Percentiles rank a stretch among this genome's conserved stretches.
Evolutionary conservation across 2,888 invertebrate genomes (phyloP).

Genomic region (Drosophila hamatofila): DNA sequence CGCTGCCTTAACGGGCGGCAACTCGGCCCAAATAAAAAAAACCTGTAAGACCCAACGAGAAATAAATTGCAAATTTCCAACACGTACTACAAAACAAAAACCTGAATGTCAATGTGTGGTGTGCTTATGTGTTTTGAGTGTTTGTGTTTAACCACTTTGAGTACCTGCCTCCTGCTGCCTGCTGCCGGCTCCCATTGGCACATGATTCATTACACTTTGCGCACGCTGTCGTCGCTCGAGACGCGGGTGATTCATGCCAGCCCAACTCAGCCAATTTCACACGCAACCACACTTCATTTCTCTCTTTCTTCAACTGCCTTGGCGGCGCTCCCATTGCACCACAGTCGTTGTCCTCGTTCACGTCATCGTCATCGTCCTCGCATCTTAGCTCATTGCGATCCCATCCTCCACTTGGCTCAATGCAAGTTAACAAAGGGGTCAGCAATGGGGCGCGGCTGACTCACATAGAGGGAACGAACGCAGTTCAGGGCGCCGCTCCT

Average conservation of each 20-base stretch:
- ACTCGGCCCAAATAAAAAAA: constrained; percentile 29
- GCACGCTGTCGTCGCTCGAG: constrained; percentile 54
- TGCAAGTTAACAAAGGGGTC: constrained; percentile 41
- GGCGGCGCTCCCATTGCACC: constrained; percentile 50
- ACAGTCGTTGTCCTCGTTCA: constrained; percentile 8
- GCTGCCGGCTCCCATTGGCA: constrained; percentile 39
- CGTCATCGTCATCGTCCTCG: constrained; percentile 31
- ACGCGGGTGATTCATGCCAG: constrained; percentile 66
- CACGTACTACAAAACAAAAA: constrained; percentile 50
- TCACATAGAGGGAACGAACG: constrained; percentile 51
- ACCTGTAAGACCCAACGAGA: constrained; percentile 41
- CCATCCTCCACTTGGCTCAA: constrained; percentile 25
- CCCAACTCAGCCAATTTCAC: constrained; percentile 44
- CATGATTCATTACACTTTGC: constrained; percentile 70
- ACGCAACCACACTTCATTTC: constrained; percentile 64
- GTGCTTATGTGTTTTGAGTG: constrained; percentile 26
- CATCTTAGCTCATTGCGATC: constrained; percentile 27
- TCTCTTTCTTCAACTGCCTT: constrained; percentile 38
- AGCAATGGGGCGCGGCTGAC: constrained; percentile 36
- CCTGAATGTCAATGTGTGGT: constrained; percentile 20
- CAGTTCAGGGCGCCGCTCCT: constrained; percentile 48
- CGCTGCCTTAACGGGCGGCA: constrained; percentile 25
- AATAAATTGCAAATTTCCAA: constrained; percentile 69
- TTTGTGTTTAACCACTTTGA: constrained; percentile 40
- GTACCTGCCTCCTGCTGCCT: constrained; percentile 17